Base-by-base conservation (phyloP, 2,113 vertebrate species). In the Nansenia antarctica region DNA sequence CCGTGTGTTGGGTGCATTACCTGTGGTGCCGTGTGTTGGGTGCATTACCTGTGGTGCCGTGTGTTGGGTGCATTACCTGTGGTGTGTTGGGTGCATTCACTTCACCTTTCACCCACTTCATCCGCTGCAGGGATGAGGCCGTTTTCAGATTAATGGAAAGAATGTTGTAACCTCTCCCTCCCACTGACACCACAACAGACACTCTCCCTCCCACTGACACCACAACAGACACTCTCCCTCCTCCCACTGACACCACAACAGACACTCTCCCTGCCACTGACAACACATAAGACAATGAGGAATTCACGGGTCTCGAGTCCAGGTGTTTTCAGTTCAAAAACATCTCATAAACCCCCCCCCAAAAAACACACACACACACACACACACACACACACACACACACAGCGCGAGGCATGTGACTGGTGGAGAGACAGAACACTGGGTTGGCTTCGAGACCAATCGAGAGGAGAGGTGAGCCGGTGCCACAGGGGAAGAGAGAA, bases 301-400 rank as follows among this genome's bases (percentile, higher is more conserved):
- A 86, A 84, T 77, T 85, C 70, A 64, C n/a, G n/a, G n/a, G 53
- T 35, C 69, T 65, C 69, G 62, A 49, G 24, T 80, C 80, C 89
- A 90, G 85, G 89, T 88, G 89, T 82, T 89, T 76, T 79, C 45
- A 74, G 73, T 83, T 88, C 39, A 82, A 80, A 84, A 83, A 76
- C 74, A 71, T 69, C 86, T 79, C 72, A 68, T 87, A 77, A 88
- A 86, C 39, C 15, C 15, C n/a, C n/a, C n/a, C n/a, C n/a, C n/a
- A n/a, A n/a, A n/a, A n/a, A n/a, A n/a, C n/a, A n/a, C 15, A 47
- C 42, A 47, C 42, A 18, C 42, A 47, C 42, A 45, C 3, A 5
- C 37, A 9, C 8, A 42, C 12, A 47, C 14, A 3, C 14, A 47
- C 14, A 5, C 14, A 9, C 42, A 82, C 62, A 59, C 62, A 73